Conservation (phyloP, 2,888 invertebrate genomes). For the Philaethria dido region DNA sequence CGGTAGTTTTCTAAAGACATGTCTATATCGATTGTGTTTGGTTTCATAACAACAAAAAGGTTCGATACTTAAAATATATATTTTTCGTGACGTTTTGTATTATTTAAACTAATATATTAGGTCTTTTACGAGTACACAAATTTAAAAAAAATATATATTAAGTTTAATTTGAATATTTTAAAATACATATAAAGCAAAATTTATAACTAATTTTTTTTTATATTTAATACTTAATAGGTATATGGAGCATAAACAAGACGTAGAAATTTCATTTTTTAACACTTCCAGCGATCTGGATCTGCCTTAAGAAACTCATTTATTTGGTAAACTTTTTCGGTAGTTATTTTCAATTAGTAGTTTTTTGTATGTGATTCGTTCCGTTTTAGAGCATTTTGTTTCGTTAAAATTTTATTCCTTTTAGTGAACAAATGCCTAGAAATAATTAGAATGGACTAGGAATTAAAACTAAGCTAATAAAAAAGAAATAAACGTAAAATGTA, state of each 20-base stretch:
- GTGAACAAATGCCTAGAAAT: no score
- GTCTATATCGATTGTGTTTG: conserved; percentile 46
- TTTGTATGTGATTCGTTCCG: conserved; percentile 13
- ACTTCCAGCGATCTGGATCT: conserved; percentile 32
- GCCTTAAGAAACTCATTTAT: conserved; percentile 46
- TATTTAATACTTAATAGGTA: no score
- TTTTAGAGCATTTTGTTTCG: no score
- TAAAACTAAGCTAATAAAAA: no score
- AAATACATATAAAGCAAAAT: no score
- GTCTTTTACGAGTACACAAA: background rate
- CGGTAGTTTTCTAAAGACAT: conserved; percentile 67
- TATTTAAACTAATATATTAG: background rate
- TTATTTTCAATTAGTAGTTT: conserved; percentile 55
- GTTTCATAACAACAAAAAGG: conserved; percentile 15
- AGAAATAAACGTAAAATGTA: no score
- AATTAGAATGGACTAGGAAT: no score
- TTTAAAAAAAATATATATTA: background rate
- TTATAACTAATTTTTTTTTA: no score
- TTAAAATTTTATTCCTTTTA: no score
- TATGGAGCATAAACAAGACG: no score
- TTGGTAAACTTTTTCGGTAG: conserved; percentile 52
- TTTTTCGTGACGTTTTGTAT: background rate
- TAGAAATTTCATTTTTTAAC: background rate
- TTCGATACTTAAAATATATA: background rate
- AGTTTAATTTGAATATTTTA: no score